A percentile compares a stretch with the other conserved stretches of the same genome.
Conservation (phyloP, 1,140 invertebrate species). For the Chrysoperla carnea region DNA sequence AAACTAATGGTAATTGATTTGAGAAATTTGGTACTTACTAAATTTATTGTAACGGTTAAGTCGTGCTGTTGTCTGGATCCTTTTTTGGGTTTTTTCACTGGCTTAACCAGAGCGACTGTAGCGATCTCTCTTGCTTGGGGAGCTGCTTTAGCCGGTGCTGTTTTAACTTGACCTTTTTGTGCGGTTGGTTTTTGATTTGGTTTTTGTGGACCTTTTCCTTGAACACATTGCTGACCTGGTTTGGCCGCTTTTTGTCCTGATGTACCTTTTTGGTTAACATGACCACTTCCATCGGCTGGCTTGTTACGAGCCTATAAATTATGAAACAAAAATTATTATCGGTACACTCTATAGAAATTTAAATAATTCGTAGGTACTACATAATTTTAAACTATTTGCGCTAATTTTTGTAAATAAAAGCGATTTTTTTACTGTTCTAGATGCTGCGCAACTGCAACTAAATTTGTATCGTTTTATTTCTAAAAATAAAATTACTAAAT, state of each 20-base stretch:
- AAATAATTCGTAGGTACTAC: too few species aligned
- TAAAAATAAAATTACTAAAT: too few species aligned
- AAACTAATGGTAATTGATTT: too few species aligned
- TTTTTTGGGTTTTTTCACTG: conserved; percentile 53
- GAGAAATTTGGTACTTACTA: conserved; percentile 51
- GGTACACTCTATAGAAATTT: too few species aligned
- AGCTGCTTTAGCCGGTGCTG: conserved; percentile 31
- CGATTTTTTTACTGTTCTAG: too few species aligned
- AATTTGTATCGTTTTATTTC: too few species aligned
- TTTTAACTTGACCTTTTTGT: conserved; percentile 27
- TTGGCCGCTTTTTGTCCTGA: conserved; percentile 36
- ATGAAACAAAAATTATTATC: background rate
- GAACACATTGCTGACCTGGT: conserved; percentile 34
- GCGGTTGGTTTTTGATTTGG: conserved; percentile 28
- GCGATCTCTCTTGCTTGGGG: conserved; percentile 22
- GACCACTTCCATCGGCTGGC: conserved; percentile 52
- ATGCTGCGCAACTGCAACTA: too few species aligned
- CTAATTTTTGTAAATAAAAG: too few species aligned
- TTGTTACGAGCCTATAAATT: conserved; percentile 53
- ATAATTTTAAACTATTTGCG: too few species aligned
- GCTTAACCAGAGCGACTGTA: conserved; percentile 39
- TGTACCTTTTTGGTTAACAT: conserved; percentile 48
- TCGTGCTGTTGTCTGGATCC: conserved; percentile 67
- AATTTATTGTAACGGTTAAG: conserved; percentile 61
- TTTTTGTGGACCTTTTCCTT: conserved; percentile 34